A percentile compares a stretch with the other conserved stretches of the same genome.
phyloP scores from a whole-genome alignment of 2,888 invertebrate species.

The Horisme vitalbata region DNA sequence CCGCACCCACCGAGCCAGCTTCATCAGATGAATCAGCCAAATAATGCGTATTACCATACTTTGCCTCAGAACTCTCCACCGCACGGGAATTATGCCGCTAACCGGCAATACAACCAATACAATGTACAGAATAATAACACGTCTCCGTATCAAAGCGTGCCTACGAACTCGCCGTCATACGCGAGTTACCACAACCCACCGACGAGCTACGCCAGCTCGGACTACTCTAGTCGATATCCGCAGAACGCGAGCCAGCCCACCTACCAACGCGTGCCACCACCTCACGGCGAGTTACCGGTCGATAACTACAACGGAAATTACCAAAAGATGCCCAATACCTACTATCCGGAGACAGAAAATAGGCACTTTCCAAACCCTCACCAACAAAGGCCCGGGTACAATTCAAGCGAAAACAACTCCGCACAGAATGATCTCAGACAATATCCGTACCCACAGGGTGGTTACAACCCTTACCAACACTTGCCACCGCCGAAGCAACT shows the following conservation, averaged over 20 bases:
- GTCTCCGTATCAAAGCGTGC: constrained; percentile 75
- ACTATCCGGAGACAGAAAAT: constrained; percentile 53
- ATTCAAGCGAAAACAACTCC: constrained; percentile 48
- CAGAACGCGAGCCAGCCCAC: constrained; percentile 69
- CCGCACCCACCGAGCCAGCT: constrained; percentile 66
- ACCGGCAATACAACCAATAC: constrained; percentile 50
- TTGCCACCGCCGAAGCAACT: constrained; percentile 84
- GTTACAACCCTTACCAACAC: constrained; percentile 85
- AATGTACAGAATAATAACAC: constrained; percentile 47
- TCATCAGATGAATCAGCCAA: constrained; percentile 61
- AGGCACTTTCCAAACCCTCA: constrained; percentile 63
- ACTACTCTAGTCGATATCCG: constrained; percentile 79
- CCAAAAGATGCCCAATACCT: constrained; percentile 68
- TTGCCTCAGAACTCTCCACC: constrained; percentile 59
- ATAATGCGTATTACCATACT: constrained; percentile 71
- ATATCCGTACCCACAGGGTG: constrained; percentile 64
- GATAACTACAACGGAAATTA: constrained; percentile 67
- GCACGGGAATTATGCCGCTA: constrained; percentile 49
- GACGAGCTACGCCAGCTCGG: constrained; percentile 72
- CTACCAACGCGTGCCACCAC: constrained; percentile 85
- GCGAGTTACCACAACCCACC: constrained; percentile 78
- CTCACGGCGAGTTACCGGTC: constrained; percentile 71
- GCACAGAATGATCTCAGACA: constrained; percentile 52
- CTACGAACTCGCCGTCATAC: constrained; percentile 73
- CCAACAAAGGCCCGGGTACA: constrained; percentile 67